A percentile compares a stretch with the other conserved stretches of the same genome.
Conservation (phyloP, 2,888 invertebrate genomes). For the Drosophila rubida region DNA sequence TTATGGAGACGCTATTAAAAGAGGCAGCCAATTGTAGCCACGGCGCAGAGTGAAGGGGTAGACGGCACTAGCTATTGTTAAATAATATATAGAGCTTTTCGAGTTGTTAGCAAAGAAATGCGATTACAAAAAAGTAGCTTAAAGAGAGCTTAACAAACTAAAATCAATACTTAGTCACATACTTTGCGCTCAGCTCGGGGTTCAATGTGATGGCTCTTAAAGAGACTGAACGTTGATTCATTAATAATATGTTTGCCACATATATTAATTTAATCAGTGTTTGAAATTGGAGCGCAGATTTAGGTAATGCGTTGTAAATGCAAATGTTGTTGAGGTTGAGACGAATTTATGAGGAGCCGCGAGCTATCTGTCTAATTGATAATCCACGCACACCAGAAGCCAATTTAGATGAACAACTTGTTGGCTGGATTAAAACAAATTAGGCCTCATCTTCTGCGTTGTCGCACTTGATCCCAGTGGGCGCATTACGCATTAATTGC, state of each 20-base stretch:
- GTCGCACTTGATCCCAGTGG: neutral
- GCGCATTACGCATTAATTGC: neutral
- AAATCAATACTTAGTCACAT: neutral
- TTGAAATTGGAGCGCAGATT: no score
- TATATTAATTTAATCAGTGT: no score
- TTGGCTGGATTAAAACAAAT: conserved; percentile 2
- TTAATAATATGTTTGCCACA: no score
- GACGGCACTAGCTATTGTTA: neutral
- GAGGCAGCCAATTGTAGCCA: conserved; percentile 39
- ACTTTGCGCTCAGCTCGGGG: neutral
- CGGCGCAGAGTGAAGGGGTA: no score
- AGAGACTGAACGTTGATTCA: no score
- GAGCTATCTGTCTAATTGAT: neutral
- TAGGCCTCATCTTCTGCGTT: neutral
- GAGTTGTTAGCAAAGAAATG: neutral
- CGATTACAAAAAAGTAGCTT: neutral
- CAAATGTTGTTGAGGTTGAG: neutral
- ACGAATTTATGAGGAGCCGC: neutral
- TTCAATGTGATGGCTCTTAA: neutral
- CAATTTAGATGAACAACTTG: neutral
- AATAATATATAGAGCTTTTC: conserved; percentile 1
- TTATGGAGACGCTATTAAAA: conserved; percentile 37
- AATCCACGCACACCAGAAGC: neutral
- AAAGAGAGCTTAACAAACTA: neutral
- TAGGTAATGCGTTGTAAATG: neutral